Conservation (phyloP, 2,113 vertebrate genomes). For the Ascaphus truei region DNA sequence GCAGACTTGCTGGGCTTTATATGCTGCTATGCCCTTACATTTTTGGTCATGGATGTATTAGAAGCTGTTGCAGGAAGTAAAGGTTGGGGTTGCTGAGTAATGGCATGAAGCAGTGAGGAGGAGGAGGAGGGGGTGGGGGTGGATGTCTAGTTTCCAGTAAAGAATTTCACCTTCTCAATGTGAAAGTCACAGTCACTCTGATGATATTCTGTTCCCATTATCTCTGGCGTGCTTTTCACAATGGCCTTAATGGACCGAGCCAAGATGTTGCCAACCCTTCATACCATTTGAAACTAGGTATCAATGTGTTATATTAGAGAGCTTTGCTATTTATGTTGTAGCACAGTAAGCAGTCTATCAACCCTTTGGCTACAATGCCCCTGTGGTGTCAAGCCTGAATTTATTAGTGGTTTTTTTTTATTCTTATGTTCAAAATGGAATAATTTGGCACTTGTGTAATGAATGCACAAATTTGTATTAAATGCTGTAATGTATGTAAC, state of each 20-base stretch:
- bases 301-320: slow-evolving; percentile 6
- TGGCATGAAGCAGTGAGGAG: not conserved
- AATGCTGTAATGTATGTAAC: too few relatives aligned
- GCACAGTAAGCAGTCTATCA: slow-evolving; percentile 28
- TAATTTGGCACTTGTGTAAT: not conserved
- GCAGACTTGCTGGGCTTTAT: not conserved
- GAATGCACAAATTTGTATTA: not conserved
- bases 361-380: not conserved
- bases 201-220: slow-evolving; percentile 24
- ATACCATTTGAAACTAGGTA: slow-evolving; percentile 2
- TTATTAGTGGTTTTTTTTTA: not conserved
- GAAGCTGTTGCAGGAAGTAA: not conserved
- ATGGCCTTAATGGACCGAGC: slow-evolving; percentile 28
- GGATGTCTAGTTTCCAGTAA: slow-evolving; percentile 1
- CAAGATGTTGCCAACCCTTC: slow-evolving; percentile 24
- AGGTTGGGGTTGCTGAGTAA: not conserved
- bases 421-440: not conserved
- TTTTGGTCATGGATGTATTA: not conserved
- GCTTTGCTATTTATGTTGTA: slow-evolving; percentile 21
- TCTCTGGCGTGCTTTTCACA: slow-evolving; percentile 11
- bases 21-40: not conserved
- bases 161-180: slow-evolving; percentile 27
- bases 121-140: too few relatives aligned
- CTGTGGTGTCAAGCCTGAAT: slow-evolving; percentile 7
- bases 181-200: slow-evolving; percentile 25